These are phyloP conservation scores for Scaptomyza reducta DNA, from an alignment of 2,888 invertebrate genomes.

Conservation along the genomic window DNA sequence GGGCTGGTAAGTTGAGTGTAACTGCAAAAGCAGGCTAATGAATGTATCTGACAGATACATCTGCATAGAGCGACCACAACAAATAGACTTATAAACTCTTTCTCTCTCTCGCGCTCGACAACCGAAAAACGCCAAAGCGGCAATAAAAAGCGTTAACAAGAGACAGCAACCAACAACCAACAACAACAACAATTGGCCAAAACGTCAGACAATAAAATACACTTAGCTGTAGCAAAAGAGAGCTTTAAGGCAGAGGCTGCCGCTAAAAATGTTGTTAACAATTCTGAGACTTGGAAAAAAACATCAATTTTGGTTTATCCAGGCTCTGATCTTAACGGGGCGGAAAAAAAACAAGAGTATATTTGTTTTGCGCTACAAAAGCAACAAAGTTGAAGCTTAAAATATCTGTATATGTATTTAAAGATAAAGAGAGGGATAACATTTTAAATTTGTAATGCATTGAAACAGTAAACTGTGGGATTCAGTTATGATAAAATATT, in stretches of 20 bases:
- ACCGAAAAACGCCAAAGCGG: slow-evolving; percentile 47
- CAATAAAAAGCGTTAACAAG: slow-evolving; percentile 79
- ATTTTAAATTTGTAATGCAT: no score
- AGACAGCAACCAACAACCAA: slow-evolving; percentile 40
- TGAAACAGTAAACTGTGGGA: no score
- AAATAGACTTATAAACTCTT: slow-evolving; percentile 69
- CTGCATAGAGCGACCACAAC: slow-evolving; percentile 74
- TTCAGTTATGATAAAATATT: no score
- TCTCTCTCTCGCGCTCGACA: slow-evolving; percentile 26
- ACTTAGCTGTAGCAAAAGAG: slow-evolving; percentile 28
- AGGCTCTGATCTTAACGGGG: background rate
- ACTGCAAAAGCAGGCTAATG: slow-evolving; percentile 73
- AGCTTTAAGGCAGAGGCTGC: slow-evolving; percentile 30
- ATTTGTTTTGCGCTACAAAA: background rate
- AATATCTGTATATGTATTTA: background rate
- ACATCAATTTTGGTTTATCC: slow-evolving; percentile 50
- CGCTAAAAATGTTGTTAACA: slow-evolving; percentile 69
- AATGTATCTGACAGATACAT: slow-evolving; percentile 75
- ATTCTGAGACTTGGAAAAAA: slow-evolving; percentile 52
- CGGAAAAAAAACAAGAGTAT: background rate
- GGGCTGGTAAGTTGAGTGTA: slow-evolving; percentile 22
- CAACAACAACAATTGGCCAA: slow-evolving; percentile 55
- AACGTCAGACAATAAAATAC: slow-evolving; percentile 71
- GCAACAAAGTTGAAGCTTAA: background rate
- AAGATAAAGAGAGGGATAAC: no score